phyloP scores from a whole-genome alignment of 2,797 vertebrate species.

The Propithecus deckenii region DNA sequence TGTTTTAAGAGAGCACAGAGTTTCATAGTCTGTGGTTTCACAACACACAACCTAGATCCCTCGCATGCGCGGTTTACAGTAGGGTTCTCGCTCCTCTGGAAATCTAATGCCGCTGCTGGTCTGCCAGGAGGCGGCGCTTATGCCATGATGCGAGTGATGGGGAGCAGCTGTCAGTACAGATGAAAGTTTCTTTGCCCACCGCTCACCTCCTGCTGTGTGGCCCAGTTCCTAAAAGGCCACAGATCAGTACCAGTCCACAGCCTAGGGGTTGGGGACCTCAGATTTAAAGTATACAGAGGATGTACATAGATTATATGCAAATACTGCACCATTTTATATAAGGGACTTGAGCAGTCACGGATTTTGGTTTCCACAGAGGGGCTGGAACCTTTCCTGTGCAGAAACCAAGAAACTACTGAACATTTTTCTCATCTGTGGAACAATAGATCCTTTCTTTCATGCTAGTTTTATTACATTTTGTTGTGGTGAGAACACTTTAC shows the following conservation, averaged over 20 bases:
- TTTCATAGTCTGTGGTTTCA: neutral
- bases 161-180: too few relatives aligned
- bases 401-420: neutral
- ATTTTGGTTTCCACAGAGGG: neutral
- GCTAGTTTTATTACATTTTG: neutral
- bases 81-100: too few relatives aligned
- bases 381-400: neutral
- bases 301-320: neutral
- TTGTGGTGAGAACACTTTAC: neutral
- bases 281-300: neutral
- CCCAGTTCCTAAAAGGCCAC: too few relatives aligned
- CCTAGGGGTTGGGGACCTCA: too few relatives aligned
- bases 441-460: neutral
- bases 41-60: too few relatives aligned
- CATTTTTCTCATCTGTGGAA: accelerated
- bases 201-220: too few relatives aligned
- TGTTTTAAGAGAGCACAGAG: neutral
- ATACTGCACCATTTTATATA: neutral
- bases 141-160: too few relatives aligned
- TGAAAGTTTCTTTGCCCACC: too few relatives aligned
- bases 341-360: neutral
- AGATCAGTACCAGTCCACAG: too few relatives aligned
- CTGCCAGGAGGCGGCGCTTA: too few relatives aligned
- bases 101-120: too few relatives aligned
- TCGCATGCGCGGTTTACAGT: too few relatives aligned